Evolutionary conservation across 2,113 vertebrate genomes (phyloP).

Genomic region (Anguilla japonica): DNA sequence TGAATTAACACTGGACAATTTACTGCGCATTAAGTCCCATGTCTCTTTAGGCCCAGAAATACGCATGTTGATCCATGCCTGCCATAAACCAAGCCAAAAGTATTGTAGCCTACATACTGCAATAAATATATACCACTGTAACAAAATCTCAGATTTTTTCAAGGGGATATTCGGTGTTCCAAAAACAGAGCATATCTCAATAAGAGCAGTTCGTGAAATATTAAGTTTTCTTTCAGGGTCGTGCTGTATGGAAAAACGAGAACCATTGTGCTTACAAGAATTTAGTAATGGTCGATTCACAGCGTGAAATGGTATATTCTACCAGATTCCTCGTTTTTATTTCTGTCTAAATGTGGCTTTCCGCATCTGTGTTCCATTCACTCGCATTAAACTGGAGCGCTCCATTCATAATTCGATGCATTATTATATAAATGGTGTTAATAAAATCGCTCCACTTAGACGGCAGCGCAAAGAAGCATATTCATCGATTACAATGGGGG

Average conservation of each 20-base stretch:
- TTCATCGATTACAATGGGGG: constrained; percentile 61
- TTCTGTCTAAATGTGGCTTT: too few species aligned
- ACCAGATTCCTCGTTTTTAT: not conserved
- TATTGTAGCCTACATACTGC: too few species aligned
- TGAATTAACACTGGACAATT: too few species aligned
- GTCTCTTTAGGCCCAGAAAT: not conserved
- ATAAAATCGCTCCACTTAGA: constrained; percentile 54
- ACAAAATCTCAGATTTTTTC: too few species aligned
- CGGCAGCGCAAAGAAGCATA: constrained; percentile 48
- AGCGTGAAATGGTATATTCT: not conserved
- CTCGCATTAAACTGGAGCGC: not conserved
- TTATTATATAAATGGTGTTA: constrained; percentile 52
- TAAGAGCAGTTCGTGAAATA: not conserved
- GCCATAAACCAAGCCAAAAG: too few species aligned
- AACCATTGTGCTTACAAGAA: not conserved
- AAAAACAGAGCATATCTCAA: not conserved
- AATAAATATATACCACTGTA: too few species aligned
- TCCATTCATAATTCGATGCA: constrained; percentile 4
- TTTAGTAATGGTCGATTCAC: not conserved
- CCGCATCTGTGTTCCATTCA: not conserved
- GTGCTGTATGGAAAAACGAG: not conserved
- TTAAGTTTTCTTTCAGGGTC: not conserved
- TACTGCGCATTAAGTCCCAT: not conserved
- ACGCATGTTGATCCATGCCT: too few species aligned
- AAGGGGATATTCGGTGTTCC: too few species aligned